Conservation (phyloP, 23 tunicate genomes). For the Aplidium turbinatum region DNA sequence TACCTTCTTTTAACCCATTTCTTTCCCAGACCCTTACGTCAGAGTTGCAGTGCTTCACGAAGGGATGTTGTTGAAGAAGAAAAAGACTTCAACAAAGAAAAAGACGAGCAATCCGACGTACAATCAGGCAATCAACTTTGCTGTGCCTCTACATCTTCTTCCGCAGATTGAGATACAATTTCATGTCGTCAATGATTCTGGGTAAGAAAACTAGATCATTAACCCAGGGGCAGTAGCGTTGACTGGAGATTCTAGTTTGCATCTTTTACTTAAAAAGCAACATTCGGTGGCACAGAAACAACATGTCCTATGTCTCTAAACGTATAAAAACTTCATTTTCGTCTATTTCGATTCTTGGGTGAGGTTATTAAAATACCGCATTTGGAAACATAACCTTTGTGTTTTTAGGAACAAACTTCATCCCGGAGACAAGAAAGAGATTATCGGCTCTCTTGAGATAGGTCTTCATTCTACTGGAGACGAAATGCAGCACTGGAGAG, state of each 20-base stretch:
- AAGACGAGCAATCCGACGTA: slow-evolving; percentile 84
- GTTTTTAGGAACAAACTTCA: too few relatives aligned
- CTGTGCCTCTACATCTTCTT: slow-evolving; percentile 76
- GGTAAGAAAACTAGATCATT: too few relatives aligned
- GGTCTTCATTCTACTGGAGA: slow-evolving; percentile 83
- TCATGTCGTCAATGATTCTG: slow-evolving; percentile 76
- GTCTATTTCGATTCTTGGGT: too few relatives aligned
- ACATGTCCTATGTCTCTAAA: too few relatives aligned
- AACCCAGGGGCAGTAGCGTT: too few relatives aligned
- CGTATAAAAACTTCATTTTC: too few relatives aligned
- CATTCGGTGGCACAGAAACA: too few relatives aligned
- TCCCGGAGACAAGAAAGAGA: slow-evolving; percentile 62
- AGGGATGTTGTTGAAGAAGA: slow-evolving; percentile 74
- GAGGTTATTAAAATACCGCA: too few relatives aligned
- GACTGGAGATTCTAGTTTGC: too few relatives aligned
- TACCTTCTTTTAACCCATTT: not conserved
- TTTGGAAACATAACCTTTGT: too few relatives aligned
- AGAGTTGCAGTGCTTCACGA: slow-evolving; percentile 83
- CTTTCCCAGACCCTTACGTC: slow-evolving; percentile 76
- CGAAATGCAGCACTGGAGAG: slow-evolving; percentile 93
- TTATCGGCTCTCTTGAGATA: slow-evolving; percentile 78
- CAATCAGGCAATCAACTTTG: slow-evolving; percentile 92
- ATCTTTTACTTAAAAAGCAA: too few relatives aligned
- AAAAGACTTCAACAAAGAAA: slow-evolving; percentile 85
- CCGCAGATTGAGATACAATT: slow-evolving; percentile 85